Conservation (phyloP, 53 echinoderm and acorn worm genomes). For the Patiria pectinifera region DNA sequence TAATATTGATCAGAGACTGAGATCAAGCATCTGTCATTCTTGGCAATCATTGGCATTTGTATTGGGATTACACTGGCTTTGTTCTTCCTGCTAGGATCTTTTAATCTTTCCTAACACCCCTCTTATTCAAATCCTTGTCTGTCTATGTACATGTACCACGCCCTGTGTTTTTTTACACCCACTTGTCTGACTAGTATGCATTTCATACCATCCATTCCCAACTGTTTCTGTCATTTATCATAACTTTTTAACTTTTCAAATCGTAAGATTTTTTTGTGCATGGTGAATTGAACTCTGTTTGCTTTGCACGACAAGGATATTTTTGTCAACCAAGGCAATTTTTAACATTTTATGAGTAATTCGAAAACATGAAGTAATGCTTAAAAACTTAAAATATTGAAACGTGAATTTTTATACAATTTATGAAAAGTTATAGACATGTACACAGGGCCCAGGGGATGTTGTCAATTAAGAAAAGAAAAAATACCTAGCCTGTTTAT, state of each 20-base stretch:
- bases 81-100: conserved; percentile 59
- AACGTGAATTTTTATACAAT: too few relatives aligned
- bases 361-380: too few relatives aligned
- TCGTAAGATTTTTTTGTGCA: background rate
- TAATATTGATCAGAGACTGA: conserved; percentile 42
- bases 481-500: too few relatives aligned
- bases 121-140: conserved; percentile 58
- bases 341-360: too few relatives aligned
- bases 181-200: conserved; percentile 1
- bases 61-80: conserved; percentile 47
- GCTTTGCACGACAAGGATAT: too few relatives aligned
- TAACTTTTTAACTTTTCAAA: background rate
- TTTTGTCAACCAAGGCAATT: too few relatives aligned
- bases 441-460: too few relatives aligned
- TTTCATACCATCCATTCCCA: background rate
- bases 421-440: too few relatives aligned
- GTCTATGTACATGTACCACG: conserved; percentile 31
- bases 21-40: conserved; percentile 57
- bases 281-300: too few relatives aligned
- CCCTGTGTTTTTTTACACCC: conserved; percentile 36
- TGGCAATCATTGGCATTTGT: conserved; percentile 29
- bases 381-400: too few relatives aligned
- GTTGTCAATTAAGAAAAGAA: too few relatives aligned
- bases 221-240: background rate
- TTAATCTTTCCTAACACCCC: conserved; percentile 41